Conservation (phyloP, 2,888 invertebrate species). For the Perizoma flavofasciatum region DNA sequence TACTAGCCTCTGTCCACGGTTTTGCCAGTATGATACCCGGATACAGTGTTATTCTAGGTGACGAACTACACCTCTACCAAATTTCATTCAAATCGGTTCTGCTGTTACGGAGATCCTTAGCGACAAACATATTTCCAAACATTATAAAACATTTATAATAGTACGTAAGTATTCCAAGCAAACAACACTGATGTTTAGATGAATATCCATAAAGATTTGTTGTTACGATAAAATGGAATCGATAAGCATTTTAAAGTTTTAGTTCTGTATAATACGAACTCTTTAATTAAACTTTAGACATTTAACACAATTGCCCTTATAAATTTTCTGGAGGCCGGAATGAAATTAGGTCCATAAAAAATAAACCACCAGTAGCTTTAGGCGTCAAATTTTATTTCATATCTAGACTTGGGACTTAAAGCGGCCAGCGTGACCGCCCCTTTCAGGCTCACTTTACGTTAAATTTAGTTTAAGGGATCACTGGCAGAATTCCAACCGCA, state of each 20-base stretch:
- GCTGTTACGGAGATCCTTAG: too few species aligned
- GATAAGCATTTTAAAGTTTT: not conserved
- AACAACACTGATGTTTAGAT: too few species aligned
- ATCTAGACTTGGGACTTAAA: conserved; percentile 33
- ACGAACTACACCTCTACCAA: too few species aligned
- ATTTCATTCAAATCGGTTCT: too few species aligned
- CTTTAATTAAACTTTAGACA: conserved; percentile 1
- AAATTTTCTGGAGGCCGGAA: conserved; percentile 5
- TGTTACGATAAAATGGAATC: conserved; percentile 2
- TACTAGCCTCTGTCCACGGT: too few species aligned
- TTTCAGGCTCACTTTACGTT: conserved; percentile 45
- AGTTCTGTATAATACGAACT: not conserved
- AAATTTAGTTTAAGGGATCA: conserved; percentile 52
- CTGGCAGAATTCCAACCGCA: conserved; percentile 55
- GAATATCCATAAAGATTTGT: conserved; percentile 2
- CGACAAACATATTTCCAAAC: too few species aligned
- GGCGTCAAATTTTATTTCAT: conserved; percentile 24
- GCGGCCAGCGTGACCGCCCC: conserved; percentile 31
- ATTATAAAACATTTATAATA: too few species aligned
- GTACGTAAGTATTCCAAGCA: not conserved
- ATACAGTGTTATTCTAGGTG: too few species aligned
- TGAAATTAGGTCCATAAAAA: conserved; percentile 11
- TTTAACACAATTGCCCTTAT: conserved; percentile 2
- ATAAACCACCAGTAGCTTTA: conserved; percentile 28
- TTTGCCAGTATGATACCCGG: too few species aligned